phyloP scores from a whole-genome alignment of 2,113 vertebrate species.

The Nestor notabilis region DNA sequence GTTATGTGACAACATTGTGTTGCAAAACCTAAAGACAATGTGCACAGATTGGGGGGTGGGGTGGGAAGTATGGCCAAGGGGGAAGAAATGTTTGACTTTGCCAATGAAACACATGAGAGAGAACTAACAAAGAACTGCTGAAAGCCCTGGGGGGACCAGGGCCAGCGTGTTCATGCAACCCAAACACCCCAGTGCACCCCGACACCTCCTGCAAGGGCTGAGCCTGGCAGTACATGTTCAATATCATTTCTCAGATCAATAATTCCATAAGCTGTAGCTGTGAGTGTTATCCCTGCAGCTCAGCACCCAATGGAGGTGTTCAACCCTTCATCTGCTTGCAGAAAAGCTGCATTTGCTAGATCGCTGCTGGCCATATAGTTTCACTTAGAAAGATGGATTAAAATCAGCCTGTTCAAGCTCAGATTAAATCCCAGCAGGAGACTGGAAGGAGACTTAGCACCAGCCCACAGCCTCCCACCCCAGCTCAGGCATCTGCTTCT shows the following conservation, averaged over 20 bases:
- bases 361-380: neutral
- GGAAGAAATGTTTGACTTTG: neutral
- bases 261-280: neutral
- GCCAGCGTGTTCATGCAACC: neutral
- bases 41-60: too few relatives aligned
- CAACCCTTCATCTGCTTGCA: neutral
- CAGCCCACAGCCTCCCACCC: neutral
- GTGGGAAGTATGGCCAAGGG: too few relatives aligned
- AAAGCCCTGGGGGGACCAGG: too few relatives aligned
- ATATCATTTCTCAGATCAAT: neutral
- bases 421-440: neutral
- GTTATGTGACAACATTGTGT: accelerated
- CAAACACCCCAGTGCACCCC: neutral
- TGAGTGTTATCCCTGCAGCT: neutral
- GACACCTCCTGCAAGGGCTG: neutral
- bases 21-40: neutral
- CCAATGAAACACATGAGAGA: neutral
- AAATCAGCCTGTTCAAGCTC: neutral
- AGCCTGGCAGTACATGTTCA: accelerated
- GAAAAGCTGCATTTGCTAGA: neutral
- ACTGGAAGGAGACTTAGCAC: neutral
- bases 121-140: neutral
- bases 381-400: neutral
- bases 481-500: neutral
- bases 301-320: neutral